phyloP scores from a whole-genome alignment of 2,888 invertebrate species.

The Melitaea athalia region DNA sequence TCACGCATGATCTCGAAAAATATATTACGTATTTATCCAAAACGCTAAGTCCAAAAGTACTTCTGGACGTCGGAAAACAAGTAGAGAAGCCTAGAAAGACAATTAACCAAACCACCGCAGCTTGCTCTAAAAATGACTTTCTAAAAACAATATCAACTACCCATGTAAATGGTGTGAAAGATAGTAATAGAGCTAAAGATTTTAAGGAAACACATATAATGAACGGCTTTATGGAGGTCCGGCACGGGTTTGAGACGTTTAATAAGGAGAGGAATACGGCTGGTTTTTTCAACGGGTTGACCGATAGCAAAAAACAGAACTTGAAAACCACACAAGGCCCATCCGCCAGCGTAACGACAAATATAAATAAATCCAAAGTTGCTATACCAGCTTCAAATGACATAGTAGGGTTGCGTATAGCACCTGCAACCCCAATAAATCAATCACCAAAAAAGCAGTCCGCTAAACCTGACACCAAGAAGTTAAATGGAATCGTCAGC shows the following conservation, averaged over 20 bases:
- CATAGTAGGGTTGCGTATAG: constrained; percentile 54
- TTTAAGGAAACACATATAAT: constrained; percentile 58
- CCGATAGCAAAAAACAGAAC: constrained; percentile 59
- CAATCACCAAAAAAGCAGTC: constrained; percentile 58
- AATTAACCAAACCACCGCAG: constrained; percentile 47
- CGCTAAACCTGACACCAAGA: constrained; percentile 57
- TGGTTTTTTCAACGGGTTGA: constrained; percentile 59
- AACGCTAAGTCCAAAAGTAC: constrained; percentile 75
- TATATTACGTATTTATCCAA: constrained; percentile 78
- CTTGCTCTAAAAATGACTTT: constrained; percentile 55
- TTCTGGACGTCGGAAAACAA: constrained; percentile 71
- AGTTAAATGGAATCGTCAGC: constrained; percentile 67
- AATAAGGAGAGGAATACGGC: constrained; percentile 56
- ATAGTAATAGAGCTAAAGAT: constrained; percentile 59
- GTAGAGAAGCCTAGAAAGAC: constrained; percentile 48
- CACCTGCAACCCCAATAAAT: constrained; percentile 55
- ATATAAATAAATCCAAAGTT: constrained; percentile 54
- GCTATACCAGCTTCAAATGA: constrained; percentile 61
- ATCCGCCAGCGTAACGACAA: constrained; percentile 64
- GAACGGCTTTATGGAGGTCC: constrained; percentile 70
- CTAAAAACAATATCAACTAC: constrained; percentile 52
- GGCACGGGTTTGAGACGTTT: constrained; percentile 56
- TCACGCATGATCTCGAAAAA: constrained; percentile 75
- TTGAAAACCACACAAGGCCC: constrained; percentile 53
- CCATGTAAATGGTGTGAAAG: constrained; percentile 57